phyloP scores from a whole-genome alignment of 2,888 invertebrate species.

The Pollenia griseotomentosa region DNA sequence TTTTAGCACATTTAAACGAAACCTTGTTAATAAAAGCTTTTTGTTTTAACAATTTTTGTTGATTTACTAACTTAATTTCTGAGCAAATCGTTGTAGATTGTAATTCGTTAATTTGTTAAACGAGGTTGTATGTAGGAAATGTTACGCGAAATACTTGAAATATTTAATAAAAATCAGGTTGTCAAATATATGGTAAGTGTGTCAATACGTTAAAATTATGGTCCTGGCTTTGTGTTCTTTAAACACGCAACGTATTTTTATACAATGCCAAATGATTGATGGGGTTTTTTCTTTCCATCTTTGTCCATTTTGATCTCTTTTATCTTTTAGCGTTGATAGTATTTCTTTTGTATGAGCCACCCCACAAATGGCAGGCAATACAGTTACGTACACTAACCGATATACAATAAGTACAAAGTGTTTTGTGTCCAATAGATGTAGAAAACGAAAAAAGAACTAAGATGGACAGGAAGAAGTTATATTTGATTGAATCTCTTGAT shows the following conservation, averaged over 20 bases:
- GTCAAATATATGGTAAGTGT: no score
- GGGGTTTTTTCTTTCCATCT: background rate
- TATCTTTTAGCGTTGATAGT: background rate
- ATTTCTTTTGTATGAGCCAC: background rate
- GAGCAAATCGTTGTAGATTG: no score
- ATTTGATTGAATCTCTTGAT: background rate
- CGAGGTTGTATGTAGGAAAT: no score
- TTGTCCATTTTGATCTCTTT: background rate
- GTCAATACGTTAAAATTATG: no score
- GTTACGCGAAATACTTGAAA: no score
- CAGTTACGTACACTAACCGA: constrained; percentile 1
- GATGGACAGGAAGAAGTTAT: background rate
- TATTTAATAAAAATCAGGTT: no score
- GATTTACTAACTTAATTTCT: no score
- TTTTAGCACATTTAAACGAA: no score
- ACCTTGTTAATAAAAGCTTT: no score
- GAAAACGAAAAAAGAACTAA: background rate
- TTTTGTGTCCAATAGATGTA: background rate
- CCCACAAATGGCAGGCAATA: background rate
- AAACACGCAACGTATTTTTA: background rate
- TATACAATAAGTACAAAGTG: background rate
- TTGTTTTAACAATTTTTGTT: no score
- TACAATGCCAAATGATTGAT: constrained; percentile 1
- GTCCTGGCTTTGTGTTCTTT: background rate
- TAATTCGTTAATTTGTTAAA: no score